phyloP scores from a whole-genome alignment of 2,888 invertebrate genomes.

The Ephialtes manifestator region DNA sequence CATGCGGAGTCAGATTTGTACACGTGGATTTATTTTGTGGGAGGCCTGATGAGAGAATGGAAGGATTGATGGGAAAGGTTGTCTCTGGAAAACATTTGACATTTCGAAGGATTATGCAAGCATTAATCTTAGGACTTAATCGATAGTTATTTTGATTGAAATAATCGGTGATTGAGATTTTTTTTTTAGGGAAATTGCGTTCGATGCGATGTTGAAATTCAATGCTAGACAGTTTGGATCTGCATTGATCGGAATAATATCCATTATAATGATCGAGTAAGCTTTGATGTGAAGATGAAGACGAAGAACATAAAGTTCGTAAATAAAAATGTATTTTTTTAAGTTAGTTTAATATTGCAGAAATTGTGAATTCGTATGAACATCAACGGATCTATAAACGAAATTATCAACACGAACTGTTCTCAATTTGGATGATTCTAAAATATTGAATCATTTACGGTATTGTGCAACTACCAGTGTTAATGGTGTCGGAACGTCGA shows the following conservation, averaged over 20 bases:
- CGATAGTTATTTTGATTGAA: not conserved
- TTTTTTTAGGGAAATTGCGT: not conserved
- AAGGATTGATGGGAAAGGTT: not conserved
- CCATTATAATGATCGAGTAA: not conserved
- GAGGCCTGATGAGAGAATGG: not conserved
- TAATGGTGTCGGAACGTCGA: no score
- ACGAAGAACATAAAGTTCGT: no score
- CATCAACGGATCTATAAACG: not conserved
- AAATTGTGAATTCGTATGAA: not conserved
- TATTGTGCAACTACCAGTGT: no score
- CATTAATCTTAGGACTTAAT: not conserved
- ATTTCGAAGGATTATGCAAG: conserved; percentile 7
- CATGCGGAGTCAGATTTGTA: not conserved
- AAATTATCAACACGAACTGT: not conserved
- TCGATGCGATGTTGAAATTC: not conserved
- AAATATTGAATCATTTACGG: not conserved
- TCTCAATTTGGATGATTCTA: not conserved
- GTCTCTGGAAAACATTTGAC: not conserved
- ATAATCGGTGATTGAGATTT: not conserved
- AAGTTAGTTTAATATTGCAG: not conserved
- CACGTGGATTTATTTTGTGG: conserved; percentile 1
- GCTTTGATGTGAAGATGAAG: no score
- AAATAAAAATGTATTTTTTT: not conserved
- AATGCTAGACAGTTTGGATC: not conserved
- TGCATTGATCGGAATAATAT: not conserved